Base-by-base conservation (phyloP, 2,888 invertebrate genomes). In the Trichopoda pennipes region DNA sequence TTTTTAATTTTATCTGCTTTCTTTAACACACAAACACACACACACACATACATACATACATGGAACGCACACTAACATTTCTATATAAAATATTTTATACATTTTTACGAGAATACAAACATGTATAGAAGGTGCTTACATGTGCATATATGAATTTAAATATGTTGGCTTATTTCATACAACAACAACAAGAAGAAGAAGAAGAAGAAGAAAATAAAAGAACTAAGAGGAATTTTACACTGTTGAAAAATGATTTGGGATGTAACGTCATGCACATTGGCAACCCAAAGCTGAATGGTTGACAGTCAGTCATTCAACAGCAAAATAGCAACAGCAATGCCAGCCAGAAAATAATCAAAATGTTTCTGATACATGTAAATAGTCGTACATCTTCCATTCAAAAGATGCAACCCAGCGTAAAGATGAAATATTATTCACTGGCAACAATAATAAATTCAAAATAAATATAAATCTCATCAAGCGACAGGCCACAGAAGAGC, bases 161-260 rank as follows among this genome's bases (percentile, higher is more conserved):
- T 17, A 32, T 38, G 38, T 69, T 32, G n/a, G 68, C 64, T n/a
- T n/a, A n/a, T n/a, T n/a, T n/a, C n/a, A n/a, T n/a, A n/a, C n/a
- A n/a, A n/a, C n/a, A n/a, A n/a, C n/a, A 64, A 56, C 64, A 51
- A 58, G 51, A 19, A 35, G 12, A 28, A 19, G 4, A 60, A 17
- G 32, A 60, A 58, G 9, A 58, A 35, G 58, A 32, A 55, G 2
- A 58, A 44, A 66, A 58, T 44, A 12, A n/a, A 56, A 76, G 79
- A 55, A 12, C 42, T 47, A 69, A 81, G 75, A 81, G 84, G 84
- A 81, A 80, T 78, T 76, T 80, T 85, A 87, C 86, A 87, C 87
- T 85, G 86, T 85, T 87, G 85, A 82, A 86, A 88, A 88, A 89
- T 88, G 84, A 87, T 88, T 88, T 88, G 88, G 88, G 88, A 89